phyloP scores from a whole-genome alignment of 2,888 invertebrate genomes.

The Cryptosula pallasiana region DNA sequence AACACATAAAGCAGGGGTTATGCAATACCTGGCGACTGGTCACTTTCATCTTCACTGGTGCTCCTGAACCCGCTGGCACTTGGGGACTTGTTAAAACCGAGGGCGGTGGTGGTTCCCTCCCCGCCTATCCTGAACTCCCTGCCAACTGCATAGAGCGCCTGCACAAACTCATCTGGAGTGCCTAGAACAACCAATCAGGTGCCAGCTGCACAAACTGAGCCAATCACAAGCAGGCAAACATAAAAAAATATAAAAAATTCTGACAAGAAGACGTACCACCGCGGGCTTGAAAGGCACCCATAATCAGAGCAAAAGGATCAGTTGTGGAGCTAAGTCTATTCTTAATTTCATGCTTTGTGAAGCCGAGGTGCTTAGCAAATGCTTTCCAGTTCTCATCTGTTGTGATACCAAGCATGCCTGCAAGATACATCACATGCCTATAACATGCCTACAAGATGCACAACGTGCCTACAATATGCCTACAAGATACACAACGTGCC shows the following conservation, averaged over 20 bases:
- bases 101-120: constrained; percentile 16
- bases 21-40: constrained; percentile 19
- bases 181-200: background rate
- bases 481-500: too few species aligned
- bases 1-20: too few species aligned
- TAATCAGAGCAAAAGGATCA: constrained; percentile 38
- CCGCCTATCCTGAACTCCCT: constrained; percentile 32
- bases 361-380: constrained; percentile 40
- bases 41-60: constrained; percentile 5
- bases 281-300: constrained; percentile 35
- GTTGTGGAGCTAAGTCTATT: constrained; percentile 32
- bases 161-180: constrained; percentile 40
- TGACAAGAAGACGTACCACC: constrained; percentile 32
- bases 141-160: constrained; percentile 37
- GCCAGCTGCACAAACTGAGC: background rate
- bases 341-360: constrained; percentile 40
- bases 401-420: constrained; percentile 35
- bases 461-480: too few species aligned
- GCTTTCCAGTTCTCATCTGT: constrained; percentile 41
- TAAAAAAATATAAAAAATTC: too few species aligned
- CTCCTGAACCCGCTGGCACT: constrained; percentile 22
- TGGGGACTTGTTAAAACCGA: constrained; percentile 18
- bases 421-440: too few species aligned
- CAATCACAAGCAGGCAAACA: background rate
- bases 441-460: too few species aligned